Base-by-base conservation (phyloP, 2,888 invertebrate species). In the Trachelus troglodyta region DNA sequence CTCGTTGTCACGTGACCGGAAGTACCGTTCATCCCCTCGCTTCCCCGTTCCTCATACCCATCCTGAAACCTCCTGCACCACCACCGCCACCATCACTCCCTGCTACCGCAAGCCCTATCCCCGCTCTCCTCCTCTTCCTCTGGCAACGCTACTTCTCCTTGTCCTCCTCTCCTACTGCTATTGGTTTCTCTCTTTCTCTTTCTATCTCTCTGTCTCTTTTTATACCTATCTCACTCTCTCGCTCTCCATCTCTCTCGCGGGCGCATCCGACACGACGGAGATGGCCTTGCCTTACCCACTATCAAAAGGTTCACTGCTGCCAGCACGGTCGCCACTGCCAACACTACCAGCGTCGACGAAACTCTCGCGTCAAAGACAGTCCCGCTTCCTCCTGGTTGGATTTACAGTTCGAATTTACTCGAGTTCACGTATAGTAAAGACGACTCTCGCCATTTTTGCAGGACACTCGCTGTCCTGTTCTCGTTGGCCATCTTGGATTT, bases 1-100 rank as follows among this genome's bases (percentile, higher is more conserved):
- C 79, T 83, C 85, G 83, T 83, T 88, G 89, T 91, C 91, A 91
- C 90, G 91, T 91, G 91, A 91, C 91, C 91, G 91, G 91, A 91
- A 91, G 91, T 90, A 86, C 86, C 82, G 84, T 84, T 83, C 84
- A 69, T 69, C 34, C 79, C 75, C 76, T 30, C 77, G 37, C 37
- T 37, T 9, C 37, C 15, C 73, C 34, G 11, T 33, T 69, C 12
- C 69, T 37, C 40, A 4, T 69, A 30, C 69, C 11, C 69, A 31
- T 33, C 31, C 69, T 69, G 31, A 33, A 30, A 23, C 74, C 35
- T 74, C 35, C 73, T 68, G 75, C 69, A 33, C 23, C 74, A n/a
- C 33, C 71, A 15, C 40, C 15, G 15, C 37, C 40, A 40, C 15
- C 40, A 40, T 15, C 40, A 6, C 40, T 40, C 40, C 40, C 40